These are phyloP conservation scores for Xenentodon cancila DNA, from an alignment of 2,797 vertebrate species.

Conservation along the genomic window DNA sequence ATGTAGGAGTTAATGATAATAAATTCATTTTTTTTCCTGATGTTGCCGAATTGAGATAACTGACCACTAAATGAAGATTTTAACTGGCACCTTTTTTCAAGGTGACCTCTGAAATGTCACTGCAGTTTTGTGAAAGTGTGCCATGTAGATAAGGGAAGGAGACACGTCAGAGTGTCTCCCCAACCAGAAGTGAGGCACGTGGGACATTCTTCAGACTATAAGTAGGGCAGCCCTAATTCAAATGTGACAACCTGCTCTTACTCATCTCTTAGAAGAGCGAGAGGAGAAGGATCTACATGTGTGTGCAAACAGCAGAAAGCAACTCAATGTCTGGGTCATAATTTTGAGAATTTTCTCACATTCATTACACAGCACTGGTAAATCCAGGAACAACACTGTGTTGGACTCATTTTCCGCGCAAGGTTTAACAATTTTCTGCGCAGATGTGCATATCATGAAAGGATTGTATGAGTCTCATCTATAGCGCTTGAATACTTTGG, in stretches of 20 bases:
- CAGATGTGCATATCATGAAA: constrained; percentile 4
- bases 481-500: constrained; percentile 12
- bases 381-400: constrained; percentile 9
- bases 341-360: constrained; percentile 20
- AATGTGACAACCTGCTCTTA: constrained; percentile 62
- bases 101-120: constrained; percentile 35
- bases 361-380: constrained; percentile 28
- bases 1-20: too few relatives aligned
- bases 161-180: constrained; percentile 54
- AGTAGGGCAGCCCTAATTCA: constrained; percentile 74
- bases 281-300: constrained; percentile 9
- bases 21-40: too few relatives aligned
- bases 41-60: constrained; percentile 8
- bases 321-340: constrained; percentile 13
- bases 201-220: constrained; percentile 52
- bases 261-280: constrained; percentile 23
- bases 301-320: constrained; percentile 24
- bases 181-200: constrained; percentile 56
- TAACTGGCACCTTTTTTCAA: constrained; percentile 7
- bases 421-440: constrained; percentile 7
- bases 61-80: constrained; percentile 26
- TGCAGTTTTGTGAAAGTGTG: constrained; percentile 43
- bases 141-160: constrained; percentile 37
- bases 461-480: not conserved
- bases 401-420: constrained; percentile 3